These are phyloP conservation scores for Perca flavescens DNA, from an alignment of 2,113 vertebrate species.

Conservation along the genomic window DNA sequence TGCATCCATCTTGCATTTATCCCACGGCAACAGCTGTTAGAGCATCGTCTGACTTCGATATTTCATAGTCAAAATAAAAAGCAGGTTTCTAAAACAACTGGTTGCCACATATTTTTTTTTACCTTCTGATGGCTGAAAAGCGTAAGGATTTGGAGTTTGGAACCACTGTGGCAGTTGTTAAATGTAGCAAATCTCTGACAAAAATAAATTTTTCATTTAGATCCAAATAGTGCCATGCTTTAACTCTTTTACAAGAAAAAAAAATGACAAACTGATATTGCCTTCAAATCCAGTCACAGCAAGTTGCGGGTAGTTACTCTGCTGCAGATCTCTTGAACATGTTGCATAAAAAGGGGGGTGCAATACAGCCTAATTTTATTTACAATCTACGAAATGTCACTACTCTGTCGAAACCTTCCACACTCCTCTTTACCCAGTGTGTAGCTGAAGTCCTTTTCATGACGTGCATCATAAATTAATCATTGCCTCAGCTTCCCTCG, in stretches of 20 bases:
- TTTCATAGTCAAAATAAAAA: slow-evolving; percentile 46
- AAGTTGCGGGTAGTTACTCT: slow-evolving; percentile 19
- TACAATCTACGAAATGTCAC: slow-evolving; percentile 34
- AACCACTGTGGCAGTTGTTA: slow-evolving; percentile 15
- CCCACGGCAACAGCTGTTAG: slow-evolving; percentile 63
- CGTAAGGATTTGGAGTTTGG: background rate
- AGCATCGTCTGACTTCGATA: slow-evolving; percentile 35
- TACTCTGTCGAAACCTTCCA: slow-evolving; percentile 42
- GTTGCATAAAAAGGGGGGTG: background rate
- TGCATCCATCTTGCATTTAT: slow-evolving; percentile 73
- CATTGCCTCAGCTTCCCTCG: slow-evolving; percentile 73
- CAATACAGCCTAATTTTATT: slow-evolving; percentile 28
- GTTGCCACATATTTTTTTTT: slow-evolving; percentile 17
- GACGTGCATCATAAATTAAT: slow-evolving; percentile 79
- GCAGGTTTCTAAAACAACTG: slow-evolving; percentile 43
- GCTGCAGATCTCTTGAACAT: slow-evolving; percentile 1
- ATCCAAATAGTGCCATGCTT: slow-evolving; percentile 10
- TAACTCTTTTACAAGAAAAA: slow-evolving; percentile 9
- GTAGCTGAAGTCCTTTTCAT: slow-evolving; percentile 66
- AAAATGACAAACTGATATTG: background rate
- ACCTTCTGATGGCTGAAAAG: slow-evolving; percentile 18
- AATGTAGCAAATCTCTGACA: slow-evolving; percentile 1
- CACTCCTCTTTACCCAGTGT: slow-evolving; percentile 47
- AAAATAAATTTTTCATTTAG: slow-evolving; percentile 26
- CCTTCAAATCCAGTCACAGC: background rate